phyloP scores from a whole-genome alignment of 2,113 vertebrate species.

The Syngnathus typhle region DNA sequence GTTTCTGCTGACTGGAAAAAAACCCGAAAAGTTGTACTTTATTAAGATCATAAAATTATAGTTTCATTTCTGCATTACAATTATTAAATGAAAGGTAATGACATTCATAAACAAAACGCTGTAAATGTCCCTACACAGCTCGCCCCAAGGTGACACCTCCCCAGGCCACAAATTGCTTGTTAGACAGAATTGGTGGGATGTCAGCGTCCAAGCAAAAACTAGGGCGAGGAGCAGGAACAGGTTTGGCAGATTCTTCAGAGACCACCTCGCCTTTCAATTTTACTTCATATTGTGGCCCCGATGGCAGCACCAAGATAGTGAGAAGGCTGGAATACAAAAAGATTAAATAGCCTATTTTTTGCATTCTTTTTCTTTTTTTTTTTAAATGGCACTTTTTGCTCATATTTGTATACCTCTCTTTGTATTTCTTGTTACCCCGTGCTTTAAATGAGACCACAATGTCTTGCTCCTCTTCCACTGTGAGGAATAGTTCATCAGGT shows the following conservation, averaged over 20 bases:
- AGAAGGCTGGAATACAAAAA: slow-evolving; percentile 70
- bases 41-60: neutral
- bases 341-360: neutral
- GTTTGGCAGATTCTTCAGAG: slow-evolving; percentile 43
- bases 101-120: slow-evolving; percentile 16
- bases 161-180: slow-evolving; percentile 91
- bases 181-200: slow-evolving; percentile 86
- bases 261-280: slow-evolving; percentile 75
- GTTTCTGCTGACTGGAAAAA: slow-evolving; percentile 80
- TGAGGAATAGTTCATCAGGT: slow-evolving; percentile 77
- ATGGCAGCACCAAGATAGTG: slow-evolving; percentile 86
- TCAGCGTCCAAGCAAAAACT: slow-evolving; percentile 45
- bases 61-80: neutral
- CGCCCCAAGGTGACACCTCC: slow-evolving; percentile 84
- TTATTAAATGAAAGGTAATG: neutral
- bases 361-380: too few relatives aligned
- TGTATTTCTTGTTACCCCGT: slow-evolving; percentile 42
- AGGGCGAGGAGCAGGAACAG: slow-evolving; percentile 21
- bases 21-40: neutral
- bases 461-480: slow-evolving; percentile 76
- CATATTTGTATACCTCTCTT: slow-evolving; percentile 73
- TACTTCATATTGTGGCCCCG: slow-evolving; percentile 92
- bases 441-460: slow-evolving; percentile 78
- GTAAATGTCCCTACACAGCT: slow-evolving; percentile 79
- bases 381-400: too few relatives aligned